These are phyloP conservation scores for Otocyon megalotis DNA, from an alignment of 2,113 vertebrate genomes.

Conservation along the genomic window DNA sequence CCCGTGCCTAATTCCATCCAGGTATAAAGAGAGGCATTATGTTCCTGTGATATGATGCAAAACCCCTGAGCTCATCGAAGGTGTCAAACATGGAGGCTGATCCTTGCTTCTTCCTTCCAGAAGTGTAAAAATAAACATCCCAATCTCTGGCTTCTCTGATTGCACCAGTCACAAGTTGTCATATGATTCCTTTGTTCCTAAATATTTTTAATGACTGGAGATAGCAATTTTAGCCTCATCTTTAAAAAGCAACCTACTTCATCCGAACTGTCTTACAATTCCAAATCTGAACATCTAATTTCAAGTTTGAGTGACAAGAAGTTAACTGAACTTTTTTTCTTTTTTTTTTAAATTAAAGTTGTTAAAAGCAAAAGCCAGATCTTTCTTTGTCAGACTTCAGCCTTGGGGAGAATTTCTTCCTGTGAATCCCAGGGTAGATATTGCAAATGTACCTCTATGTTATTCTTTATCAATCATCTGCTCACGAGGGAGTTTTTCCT, in stretches of 20 bases:
- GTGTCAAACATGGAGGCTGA: slow-evolving; percentile 56
- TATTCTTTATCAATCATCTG: not conserved
- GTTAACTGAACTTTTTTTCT: not conserved
- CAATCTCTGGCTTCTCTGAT: slow-evolving; percentile 62
- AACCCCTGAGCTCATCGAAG: slow-evolving; percentile 67
- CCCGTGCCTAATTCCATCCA: not conserved
- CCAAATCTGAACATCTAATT: slow-evolving; percentile 41
- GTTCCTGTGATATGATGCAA: slow-evolving; percentile 55
- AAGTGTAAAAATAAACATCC: slow-evolving; percentile 78
- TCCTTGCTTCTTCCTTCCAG: slow-evolving; percentile 34
- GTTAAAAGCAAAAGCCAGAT: not conserved
- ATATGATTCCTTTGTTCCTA: slow-evolving; percentile 71
- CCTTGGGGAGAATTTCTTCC: slow-evolving; percentile 38
- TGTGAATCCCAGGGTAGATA: slow-evolving; percentile 11
- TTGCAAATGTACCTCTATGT: not conserved
- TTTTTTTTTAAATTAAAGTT: slow-evolving; percentile 15
- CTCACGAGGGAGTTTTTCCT: not conserved
- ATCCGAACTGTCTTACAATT: slow-evolving; percentile 31
- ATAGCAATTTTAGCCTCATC: slow-evolving; percentile 56
- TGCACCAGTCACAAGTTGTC: slow-evolving; percentile 73
- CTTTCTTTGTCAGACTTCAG: slow-evolving; percentile 26
- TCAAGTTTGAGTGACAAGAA: slow-evolving; percentile 61
- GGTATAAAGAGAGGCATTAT: slow-evolving; percentile 54
- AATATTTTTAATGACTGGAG: slow-evolving; percentile 72
- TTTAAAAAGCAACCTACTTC: slow-evolving; percentile 67